These are phyloP conservation scores for Stenichneumon culpator DNA, from an alignment of 2,888 invertebrate genomes.

Conservation along the genomic window DNA sequence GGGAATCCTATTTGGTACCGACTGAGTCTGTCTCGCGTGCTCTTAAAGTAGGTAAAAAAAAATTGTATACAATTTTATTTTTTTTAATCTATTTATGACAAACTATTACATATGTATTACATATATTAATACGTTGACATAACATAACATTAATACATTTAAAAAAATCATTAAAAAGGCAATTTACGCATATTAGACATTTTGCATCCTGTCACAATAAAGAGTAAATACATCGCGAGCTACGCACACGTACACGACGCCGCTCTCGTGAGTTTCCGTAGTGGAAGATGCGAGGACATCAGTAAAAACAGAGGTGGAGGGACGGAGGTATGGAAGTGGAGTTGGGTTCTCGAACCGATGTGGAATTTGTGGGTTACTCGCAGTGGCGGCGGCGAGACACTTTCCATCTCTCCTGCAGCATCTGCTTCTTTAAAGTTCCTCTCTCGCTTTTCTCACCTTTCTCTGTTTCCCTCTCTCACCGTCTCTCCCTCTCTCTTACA, in stretches of 20 bases:
- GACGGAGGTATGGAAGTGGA: constrained; percentile 3
- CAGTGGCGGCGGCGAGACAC: constrained; percentile 36
- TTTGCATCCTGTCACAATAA: not conserved
- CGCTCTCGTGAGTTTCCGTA: constrained; percentile 12
- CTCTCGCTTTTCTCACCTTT: constrained; percentile 12
- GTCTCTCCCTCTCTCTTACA: not conserved
- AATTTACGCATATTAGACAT: not conserved
- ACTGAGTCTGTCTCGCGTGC: too few relatives aligned
- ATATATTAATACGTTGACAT: not conserved
- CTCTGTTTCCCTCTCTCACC: not conserved
- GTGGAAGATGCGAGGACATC: constrained; percentile 6
- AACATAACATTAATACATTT: not conserved
- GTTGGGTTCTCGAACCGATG: constrained; percentile 35
- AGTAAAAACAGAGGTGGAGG: not conserved
- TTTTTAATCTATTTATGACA: not conserved
- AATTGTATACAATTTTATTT: too few relatives aligned
- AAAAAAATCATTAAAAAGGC: not conserved
- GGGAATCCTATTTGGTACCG: too few relatives aligned
- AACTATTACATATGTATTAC: not conserved
- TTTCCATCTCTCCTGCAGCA: constrained; percentile 45
- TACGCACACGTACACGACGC: not conserved
- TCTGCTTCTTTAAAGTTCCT: constrained; percentile 21
- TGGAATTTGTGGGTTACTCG: constrained; percentile 47
- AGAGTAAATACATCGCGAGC: not conserved
- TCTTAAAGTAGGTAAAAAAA: too few relatives aligned